These are phyloP conservation scores for Archips xylosteana DNA, from an alignment of 2,888 invertebrate species.

Conservation along the genomic window DNA sequence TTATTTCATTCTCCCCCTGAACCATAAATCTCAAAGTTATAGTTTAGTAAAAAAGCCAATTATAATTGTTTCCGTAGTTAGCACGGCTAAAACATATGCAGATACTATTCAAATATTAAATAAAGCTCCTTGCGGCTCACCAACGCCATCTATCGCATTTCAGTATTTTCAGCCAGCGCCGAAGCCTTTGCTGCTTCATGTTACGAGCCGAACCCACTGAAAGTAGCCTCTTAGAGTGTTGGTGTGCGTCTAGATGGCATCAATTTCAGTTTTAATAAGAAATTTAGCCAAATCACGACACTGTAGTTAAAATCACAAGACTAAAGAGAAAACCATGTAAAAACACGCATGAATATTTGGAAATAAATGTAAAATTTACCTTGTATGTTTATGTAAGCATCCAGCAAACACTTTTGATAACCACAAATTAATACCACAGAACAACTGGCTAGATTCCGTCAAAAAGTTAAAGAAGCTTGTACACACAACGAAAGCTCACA, in stretches of 20 bases:
- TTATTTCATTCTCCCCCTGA: too few species aligned
- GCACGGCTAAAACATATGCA: background rate
- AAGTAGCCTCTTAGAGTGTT: background rate
- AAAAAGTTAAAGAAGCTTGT: conserved; percentile 1
- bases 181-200: conserved; percentile 27
- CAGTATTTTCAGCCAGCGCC: conserved; percentile 20
- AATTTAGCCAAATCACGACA: background rate
- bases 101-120: background rate
- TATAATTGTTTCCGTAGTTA: background rate
- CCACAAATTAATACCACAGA: background rate
- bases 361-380: background rate
- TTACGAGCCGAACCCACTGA: background rate
- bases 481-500: conserved; percentile 56
- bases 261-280: background rate
- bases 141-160: conserved; percentile 30
- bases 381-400: background rate
- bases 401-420: background rate
- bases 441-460: background rate
- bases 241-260: conserved; percentile 6
- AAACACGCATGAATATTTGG: background rate
- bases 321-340: background rate
- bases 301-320: background rate
- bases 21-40: too few species aligned
- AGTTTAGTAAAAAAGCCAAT: background rate
- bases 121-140: background rate